Evolutionary conservation across 2,888 invertebrate genomes (phyloP), one percentile per base, ranked within the genome.

Genomic region (Leptinotarsa tumamoca): DNA sequence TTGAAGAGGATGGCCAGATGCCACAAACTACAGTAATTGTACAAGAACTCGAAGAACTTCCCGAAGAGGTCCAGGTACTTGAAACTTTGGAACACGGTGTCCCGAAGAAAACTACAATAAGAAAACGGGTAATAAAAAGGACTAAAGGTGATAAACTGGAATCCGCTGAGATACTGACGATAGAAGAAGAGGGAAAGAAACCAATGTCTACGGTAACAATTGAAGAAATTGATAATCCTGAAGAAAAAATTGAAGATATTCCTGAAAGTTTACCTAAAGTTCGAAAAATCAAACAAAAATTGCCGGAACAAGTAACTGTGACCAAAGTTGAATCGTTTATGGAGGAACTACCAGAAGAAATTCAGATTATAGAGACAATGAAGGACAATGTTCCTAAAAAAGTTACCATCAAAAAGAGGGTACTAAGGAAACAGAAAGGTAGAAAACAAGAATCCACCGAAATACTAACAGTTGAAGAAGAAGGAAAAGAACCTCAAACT

Each of bases 391-490:
- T 85, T 14, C 80, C 84, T 52, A 84, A 81, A 75, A 84, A 81
- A 76, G 82, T 81, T 68, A 86, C 86, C 50, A 85, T 87, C 17
- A 89, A 88, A 71, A 89, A 87, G 70, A 86, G 89, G 49, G 83
- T 87, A 0, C 87, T 89, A 56, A 89, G 86, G 74, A 90, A 89
- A 80, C 87, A 87, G 1, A 88, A 81, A 78, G 89, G 87, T 69
- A 82, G 85, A 63, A 88, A 86, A 80, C 85, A 89, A 61, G 89
- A 90, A 81, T 85, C 75, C 80, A 86, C 89, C 0, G 88, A 90
- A 86, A 89, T 90, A 68, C 84, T 87, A 69, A 89, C 89, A 23
- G 84, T 89, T 56, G 87, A 88, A 81, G 86, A 89, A 81, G 89
- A 89, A 74, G 88, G 87, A 15, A 84, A 87, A 72, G 84, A 88